Percentiles rank a stretch among this genome's conserved stretches.
Evolutionary conservation across 2,113 vertebrate genomes (phyloP).

Genomic region (Misgurnus mizolepis): DNA sequence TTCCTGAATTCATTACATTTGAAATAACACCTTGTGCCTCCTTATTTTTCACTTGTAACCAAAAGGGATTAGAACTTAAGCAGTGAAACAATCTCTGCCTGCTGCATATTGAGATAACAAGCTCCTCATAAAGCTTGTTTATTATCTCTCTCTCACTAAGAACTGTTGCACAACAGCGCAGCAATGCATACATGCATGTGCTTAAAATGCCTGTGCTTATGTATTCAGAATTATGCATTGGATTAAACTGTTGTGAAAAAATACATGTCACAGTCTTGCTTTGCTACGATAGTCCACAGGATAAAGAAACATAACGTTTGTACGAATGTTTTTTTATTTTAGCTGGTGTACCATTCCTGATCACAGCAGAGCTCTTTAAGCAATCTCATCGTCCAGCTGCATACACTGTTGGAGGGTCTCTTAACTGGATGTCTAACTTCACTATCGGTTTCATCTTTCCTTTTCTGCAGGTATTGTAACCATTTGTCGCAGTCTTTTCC

Average conservation of each 20-base stretch:
- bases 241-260: background rate
- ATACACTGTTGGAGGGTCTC: constrained; percentile 84
- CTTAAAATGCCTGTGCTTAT: background rate
- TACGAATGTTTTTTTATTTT: background rate
- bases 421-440: constrained; percentile 93
- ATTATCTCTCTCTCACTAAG: constrained; percentile 50
- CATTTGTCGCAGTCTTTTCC: background rate
- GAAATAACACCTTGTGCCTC: constrained; percentile 62
- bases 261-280: background rate
- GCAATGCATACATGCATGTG: constrained; percentile 27
- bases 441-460: constrained; percentile 89
- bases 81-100: constrained; percentile 58
- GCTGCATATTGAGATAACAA: constrained; percentile 59
- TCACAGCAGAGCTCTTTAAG: constrained; percentile 88
- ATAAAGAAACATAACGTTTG: constrained; percentile 8
- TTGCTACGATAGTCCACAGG: background rate
- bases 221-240: constrained; percentile 6
- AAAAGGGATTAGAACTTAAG: constrained; percentile 62
- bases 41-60: constrained; percentile 65
- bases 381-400: constrained; percentile 86
- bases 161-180: constrained; percentile 54
- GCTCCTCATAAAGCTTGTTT: constrained; percentile 54
- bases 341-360: constrained; percentile 86
- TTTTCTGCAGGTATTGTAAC: constrained; percentile 81
- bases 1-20: constrained; percentile 62